These are phyloP conservation scores for Galerucella nymphaeae DNA, from an alignment of 2,888 invertebrate species.

Conservation along the genomic window DNA sequence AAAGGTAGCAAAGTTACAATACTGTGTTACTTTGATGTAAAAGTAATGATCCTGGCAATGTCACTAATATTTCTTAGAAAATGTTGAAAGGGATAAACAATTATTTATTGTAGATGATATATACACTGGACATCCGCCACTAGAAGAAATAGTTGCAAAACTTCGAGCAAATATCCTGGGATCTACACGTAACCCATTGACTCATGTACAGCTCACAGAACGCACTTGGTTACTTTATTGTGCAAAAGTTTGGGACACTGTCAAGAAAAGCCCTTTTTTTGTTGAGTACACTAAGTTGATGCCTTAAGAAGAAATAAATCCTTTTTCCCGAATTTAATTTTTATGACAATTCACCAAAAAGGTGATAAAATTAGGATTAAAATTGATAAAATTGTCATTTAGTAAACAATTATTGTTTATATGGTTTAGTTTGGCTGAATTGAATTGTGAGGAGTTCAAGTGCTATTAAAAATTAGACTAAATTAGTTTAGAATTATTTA, in stretches of 20 bases:
- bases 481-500: neutral
- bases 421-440: neutral
- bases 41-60: too few species aligned
- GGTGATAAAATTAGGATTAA: too few species aligned
- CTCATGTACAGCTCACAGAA: constrained; percentile 80
- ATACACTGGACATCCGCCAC: constrained; percentile 73
- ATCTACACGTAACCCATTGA: constrained; percentile 75
- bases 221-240: constrained; percentile 88
- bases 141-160: constrained; percentile 73
- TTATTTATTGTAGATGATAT: constrained; percentile 63
- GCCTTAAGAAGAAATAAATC: constrained; percentile 65
- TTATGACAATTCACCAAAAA: too few species aligned
- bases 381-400: neutral
- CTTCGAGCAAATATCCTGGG: constrained; percentile 78
- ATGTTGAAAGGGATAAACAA: neutral
- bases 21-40: too few species aligned
- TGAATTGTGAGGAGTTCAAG: neutral
- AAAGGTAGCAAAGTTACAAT: too few species aligned
- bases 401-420: neutral
- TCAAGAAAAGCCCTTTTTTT: constrained; percentile 85
- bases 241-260: constrained; percentile 84
- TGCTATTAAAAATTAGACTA: neutral
- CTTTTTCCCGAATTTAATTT: too few species aligned
- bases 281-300: constrained; percentile 86
- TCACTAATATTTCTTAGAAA: neutral